phyloP scores from a whole-genome alignment of 2,113 vertebrate genomes.

The Eurystomus gularis region DNA sequence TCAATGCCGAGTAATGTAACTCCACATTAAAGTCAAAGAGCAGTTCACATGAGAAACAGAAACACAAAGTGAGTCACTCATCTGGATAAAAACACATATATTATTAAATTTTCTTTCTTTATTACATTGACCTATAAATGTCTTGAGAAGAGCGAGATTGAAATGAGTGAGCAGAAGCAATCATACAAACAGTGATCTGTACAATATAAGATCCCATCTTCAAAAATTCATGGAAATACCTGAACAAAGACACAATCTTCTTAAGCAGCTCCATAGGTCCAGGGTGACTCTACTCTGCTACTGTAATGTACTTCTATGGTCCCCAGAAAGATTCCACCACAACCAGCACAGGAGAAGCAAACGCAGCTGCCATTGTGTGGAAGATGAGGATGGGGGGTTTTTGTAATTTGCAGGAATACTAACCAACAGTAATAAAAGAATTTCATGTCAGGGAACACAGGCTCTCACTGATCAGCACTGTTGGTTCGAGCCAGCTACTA shows the following conservation, averaged over 20 bases:
- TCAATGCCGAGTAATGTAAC: slow-evolving; percentile 50
- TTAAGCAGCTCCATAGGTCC: neutral
- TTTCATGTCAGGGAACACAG: neutral
- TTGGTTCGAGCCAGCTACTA: neutral
- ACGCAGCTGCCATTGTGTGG: neutral
- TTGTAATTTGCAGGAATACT: neutral
- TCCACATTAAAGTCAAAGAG: slow-evolving; percentile 59
- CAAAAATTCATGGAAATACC: slow-evolving; percentile 59
- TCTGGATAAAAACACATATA: slow-evolving; percentile 66
- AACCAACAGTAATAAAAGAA: neutral
- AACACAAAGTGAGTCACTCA: slow-evolving; percentile 60
- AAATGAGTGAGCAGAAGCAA: slow-evolving; percentile 58
- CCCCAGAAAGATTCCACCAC: neutral
- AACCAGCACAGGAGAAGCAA: neutral
- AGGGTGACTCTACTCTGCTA: neutral
- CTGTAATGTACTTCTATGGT: neutral
- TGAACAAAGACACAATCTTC: slow-evolving; percentile 33
- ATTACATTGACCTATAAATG: slow-evolving; percentile 55
- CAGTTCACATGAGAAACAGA: slow-evolving; percentile 57
- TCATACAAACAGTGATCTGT: slow-evolving; percentile 26
- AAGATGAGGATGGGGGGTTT: neutral
- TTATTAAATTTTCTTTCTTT: slow-evolving; percentile 69
- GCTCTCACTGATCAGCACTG: neutral
- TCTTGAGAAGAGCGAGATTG: slow-evolving; percentile 40
- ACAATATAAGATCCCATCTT: neutral